Conservation (phyloP, 1,140 invertebrate species). For the Euschistus heros region DNA sequence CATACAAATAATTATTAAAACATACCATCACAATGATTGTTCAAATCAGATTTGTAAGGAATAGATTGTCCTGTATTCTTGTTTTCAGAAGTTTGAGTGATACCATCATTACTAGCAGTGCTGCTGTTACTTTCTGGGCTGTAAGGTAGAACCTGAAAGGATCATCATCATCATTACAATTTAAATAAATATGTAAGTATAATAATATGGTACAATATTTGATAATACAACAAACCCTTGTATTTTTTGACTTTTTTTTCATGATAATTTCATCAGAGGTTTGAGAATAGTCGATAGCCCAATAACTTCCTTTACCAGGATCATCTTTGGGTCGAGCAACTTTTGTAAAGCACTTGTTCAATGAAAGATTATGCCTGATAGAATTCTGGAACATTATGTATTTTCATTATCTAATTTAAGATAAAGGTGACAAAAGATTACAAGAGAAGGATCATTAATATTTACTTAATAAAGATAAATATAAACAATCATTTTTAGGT, state of each 20-base stretch:
- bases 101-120: constrained; percentile 19
- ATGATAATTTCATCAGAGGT: constrained; percentile 20
- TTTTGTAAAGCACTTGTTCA: constrained; percentile 45
- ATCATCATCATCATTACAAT: neutral
- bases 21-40: constrained; percentile 13
- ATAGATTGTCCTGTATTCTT: neutral
- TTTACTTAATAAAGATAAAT: too few relatives aligned
- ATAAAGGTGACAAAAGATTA: too few relatives aligned
- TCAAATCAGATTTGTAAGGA: neutral
- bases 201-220: neutral
- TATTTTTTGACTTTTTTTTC: constrained; percentile 24
- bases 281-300: constrained; percentile 47
- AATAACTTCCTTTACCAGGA: constrained; percentile 52
- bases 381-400: constrained; percentile 33
- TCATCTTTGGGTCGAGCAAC: constrained; percentile 51
- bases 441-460: too few relatives aligned
- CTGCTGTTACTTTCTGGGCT: constrained; percentile 26
- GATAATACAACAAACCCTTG: constrained; percentile 19
- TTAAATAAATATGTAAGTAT: neutral
- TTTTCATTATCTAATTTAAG: too few relatives aligned
- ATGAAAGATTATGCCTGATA: constrained; percentile 32
- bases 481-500: too few relatives aligned
- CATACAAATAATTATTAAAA: neutral
- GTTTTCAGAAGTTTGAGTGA: neutral
- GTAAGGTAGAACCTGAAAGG: constrained; percentile 23